Evolutionary conservation across 2,888 invertebrate genomes (phyloP), one percentile per base, ranked within the genome.

Genomic region (Parasteatoda lunata): DNA sequence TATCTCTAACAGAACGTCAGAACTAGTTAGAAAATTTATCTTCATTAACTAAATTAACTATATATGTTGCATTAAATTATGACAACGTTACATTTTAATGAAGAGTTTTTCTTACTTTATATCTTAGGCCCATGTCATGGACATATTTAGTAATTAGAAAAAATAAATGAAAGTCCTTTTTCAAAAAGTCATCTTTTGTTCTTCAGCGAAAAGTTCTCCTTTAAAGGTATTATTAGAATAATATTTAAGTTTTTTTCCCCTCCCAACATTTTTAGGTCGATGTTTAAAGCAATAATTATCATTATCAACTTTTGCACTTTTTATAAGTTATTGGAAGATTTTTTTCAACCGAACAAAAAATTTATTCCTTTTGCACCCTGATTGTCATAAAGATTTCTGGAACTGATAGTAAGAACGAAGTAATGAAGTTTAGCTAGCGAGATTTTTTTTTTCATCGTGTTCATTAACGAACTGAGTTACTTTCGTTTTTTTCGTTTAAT

Each of bases 251-350:
- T 15, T 4, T 47, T 15, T 52, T 51, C 54, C 75, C 69, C 13
- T n/a, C 45, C 13, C 48, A 65, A 69, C 75, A 69, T 75, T 73
- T 68, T 81, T 8, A 59, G 54, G 7, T 15, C 6, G 54, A 69
- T 69, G 68, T 81, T 81, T 81, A 81, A 81, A 73, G 81, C 81
- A 81, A 81, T 81, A 81, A 81, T 81, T 81, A 81, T 73, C 73
- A 81, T 81, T 81, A 81, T 75, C 75, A 68, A 81, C 75, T 76
- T 69, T 81, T 54, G 75, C 59, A 75, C 45, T 75, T 80, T 73
- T 80, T 52, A 72, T 72, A 81, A 75, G 81, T 81, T 81, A 81
- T 81, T 81, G 81, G 81, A 49, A 52, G 48, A 69, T 8, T 69
- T 69, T 81, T 69, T 30, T 15, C 52, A 47, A 7, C 65, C 48